Evolutionary conservation across 2,888 invertebrate genomes (phyloP).

Genomic region (Lasioglossum calceatum): DNA sequence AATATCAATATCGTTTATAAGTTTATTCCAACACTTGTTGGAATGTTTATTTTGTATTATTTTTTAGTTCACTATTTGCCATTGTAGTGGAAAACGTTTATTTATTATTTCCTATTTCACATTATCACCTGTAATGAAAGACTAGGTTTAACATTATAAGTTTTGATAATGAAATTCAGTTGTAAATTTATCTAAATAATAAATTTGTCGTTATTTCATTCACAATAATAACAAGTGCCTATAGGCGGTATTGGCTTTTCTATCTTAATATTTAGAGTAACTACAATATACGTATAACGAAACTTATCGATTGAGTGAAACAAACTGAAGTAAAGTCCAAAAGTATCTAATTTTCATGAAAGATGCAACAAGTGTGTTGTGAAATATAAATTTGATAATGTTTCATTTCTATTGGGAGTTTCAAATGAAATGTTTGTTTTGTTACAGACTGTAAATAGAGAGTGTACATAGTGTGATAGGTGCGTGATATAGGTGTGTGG

Average conservation of each 20-base stretch:
- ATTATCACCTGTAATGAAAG: background rate
- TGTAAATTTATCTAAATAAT: background rate
- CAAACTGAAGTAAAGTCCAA: background rate
- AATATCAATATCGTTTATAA: background rate
- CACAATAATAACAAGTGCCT: background rate
- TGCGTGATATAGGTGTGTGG: slow-evolving; percentile 79
- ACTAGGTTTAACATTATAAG: background rate
- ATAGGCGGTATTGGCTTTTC: background rate
- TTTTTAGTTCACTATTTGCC: background rate
- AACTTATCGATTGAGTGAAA: background rate
- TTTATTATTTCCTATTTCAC: background rate
- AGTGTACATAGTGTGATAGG: slow-evolving; percentile 91
- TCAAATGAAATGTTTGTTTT: slow-evolving; percentile 64
- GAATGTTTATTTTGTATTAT: background rate
- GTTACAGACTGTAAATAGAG: slow-evolving; percentile 91
- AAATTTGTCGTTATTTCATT: background rate
- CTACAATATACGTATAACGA: background rate
- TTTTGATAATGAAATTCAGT: background rate
- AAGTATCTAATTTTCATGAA: background rate
- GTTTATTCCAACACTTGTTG: background rate
- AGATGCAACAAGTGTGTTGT: background rate
- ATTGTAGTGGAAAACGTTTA: background rate
- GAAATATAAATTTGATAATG: background rate
- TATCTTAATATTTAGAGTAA: background rate
- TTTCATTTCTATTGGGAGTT: slow-evolving; percentile 4